Percentiles rank a stretch among this genome's conserved stretches.
Conservation (phyloP, 2,113 vertebrate genomes). For the Mesembrinibis cayennensis region DNA sequence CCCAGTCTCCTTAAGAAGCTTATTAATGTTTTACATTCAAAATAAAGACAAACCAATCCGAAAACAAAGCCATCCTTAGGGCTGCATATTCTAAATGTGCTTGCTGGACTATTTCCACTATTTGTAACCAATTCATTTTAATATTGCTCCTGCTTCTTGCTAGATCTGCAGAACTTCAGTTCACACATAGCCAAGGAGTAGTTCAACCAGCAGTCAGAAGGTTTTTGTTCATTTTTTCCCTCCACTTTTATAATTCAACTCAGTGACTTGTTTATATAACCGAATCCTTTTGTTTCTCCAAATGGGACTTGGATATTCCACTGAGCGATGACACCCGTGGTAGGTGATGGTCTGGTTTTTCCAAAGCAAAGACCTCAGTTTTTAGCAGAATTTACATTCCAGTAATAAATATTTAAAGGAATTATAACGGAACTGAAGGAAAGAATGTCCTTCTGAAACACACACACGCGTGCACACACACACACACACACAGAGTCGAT, state of each 20-base stretch:
- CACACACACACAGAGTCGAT: neutral
- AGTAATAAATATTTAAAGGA: slow-evolving; percentile 76
- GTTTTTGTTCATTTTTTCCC: neutral
- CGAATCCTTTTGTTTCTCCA: slow-evolving; percentile 59
- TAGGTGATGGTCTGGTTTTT: slow-evolving; percentile 20
- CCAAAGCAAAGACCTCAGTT: slow-evolving; percentile 52
- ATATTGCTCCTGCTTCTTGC: neutral
- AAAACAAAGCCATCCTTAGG: slow-evolving; percentile 29
- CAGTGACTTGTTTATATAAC: slow-evolving; percentile 59
- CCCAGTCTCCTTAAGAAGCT: slow-evolving; percentile 12
- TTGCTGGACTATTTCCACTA: slow-evolving; percentile 25
- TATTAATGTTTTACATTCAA: slow-evolving; percentile 42
- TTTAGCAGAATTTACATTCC: slow-evolving; percentile 66
- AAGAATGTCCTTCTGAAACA: slow-evolving; percentile 34
- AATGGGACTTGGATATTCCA: slow-evolving; percentile 41
- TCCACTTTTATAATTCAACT: neutral
- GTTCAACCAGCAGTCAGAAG: slow-evolving; percentile 10
- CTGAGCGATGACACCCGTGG: slow-evolving; percentile 2
- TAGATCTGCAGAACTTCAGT: slow-evolving; percentile 35
- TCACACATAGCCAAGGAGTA: neutral
- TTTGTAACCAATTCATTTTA: slow-evolving; percentile 47
- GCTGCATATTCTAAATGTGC: neutral
- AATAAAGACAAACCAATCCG: slow-evolving; percentile 47
- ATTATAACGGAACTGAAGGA: slow-evolving; percentile 52
- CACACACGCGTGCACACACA: neutral